These are phyloP conservation scores for Lerema accius DNA, from an alignment of 1,140 invertebrate species.

Conservation along the genomic window DNA sequence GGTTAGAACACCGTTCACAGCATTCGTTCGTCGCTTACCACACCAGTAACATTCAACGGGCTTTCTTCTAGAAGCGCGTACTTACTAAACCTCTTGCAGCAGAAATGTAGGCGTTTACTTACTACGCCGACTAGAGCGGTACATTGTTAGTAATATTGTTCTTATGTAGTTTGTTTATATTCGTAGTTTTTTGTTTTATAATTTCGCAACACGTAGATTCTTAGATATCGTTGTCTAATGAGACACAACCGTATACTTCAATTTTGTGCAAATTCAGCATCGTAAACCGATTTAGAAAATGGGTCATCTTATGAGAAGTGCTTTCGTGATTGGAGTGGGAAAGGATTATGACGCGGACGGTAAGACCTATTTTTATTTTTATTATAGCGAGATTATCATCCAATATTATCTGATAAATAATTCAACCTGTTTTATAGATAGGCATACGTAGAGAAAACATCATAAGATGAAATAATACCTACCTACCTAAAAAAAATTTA, in stretches of 20 bases:
- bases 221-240: constrained; percentile 49
- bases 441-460: too few species aligned
- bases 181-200: constrained; percentile 45
- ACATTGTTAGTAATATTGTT: constrained; percentile 43
- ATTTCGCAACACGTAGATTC: constrained; percentile 64
- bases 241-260: constrained; percentile 46
- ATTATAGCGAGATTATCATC: neutral
- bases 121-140: constrained; percentile 71
- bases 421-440: too few species aligned
- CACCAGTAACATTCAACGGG: constrained; percentile 61
- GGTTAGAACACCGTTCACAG: constrained; percentile 65
- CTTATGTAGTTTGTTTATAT: constrained; percentile 42
- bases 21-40: constrained; percentile 65
- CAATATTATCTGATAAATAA: too few species aligned
- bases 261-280: constrained; percentile 74
- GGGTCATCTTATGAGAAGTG: constrained; percentile 72
- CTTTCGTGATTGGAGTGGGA: constrained; percentile 63
- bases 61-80: constrained; percentile 56
- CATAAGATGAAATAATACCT: too few species aligned
- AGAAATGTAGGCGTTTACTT: constrained; percentile 75
- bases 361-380: constrained; percentile 45
- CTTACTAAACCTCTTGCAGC: constrained; percentile 46
- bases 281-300: constrained; percentile 58
- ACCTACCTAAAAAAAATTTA: too few species aligned
- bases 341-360: constrained; percentile 74